phyloP scores from a whole-genome alignment of 2,797 vertebrate species.

The Dryobates pubescens region DNA sequence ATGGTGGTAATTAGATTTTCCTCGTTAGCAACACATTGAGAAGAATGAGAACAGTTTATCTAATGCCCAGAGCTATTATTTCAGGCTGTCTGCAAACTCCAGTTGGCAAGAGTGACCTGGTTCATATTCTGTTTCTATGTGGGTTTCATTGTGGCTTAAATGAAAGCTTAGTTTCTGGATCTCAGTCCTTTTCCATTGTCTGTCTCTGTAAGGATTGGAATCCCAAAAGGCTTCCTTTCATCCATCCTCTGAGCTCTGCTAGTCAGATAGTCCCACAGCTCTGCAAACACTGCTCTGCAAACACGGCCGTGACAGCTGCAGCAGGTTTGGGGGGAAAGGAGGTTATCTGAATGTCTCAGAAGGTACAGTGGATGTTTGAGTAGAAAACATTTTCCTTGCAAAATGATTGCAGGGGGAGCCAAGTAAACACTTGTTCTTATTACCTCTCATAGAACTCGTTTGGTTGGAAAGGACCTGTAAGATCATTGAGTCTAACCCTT shows the following conservation, averaged over 20 bases:
- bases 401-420: not conserved
- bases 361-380: not conserved
- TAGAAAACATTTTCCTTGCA: not conserved
- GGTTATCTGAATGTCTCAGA: not conserved
- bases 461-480: not conserved
- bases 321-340: not conserved
- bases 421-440: not conserved
- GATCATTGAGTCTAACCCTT: too few species aligned
- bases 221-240: constrained; percentile 14
- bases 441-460: not conserved
- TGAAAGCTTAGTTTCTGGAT: constrained; percentile 56
- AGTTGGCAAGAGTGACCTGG: constrained; percentile 64
- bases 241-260: not conserved
- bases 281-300: not conserved
- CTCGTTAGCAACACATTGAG: constrained; percentile 46
- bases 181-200: constrained; percentile 43
- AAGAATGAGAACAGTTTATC: constrained; percentile 52
- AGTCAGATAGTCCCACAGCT: not conserved
- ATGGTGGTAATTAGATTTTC: constrained; percentile 53
- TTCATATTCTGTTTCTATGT: constrained; percentile 52
- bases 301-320: not conserved
- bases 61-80: constrained; percentile 50
- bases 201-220: constrained; percentile 3
- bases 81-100: constrained; percentile 63
- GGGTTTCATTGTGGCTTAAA: constrained; percentile 48